Evolutionary conservation across 1,140 invertebrate genomes (phyloP), one percentile per base, ranked within the genome.

Genomic region (Chrysopa pallens): DNA sequence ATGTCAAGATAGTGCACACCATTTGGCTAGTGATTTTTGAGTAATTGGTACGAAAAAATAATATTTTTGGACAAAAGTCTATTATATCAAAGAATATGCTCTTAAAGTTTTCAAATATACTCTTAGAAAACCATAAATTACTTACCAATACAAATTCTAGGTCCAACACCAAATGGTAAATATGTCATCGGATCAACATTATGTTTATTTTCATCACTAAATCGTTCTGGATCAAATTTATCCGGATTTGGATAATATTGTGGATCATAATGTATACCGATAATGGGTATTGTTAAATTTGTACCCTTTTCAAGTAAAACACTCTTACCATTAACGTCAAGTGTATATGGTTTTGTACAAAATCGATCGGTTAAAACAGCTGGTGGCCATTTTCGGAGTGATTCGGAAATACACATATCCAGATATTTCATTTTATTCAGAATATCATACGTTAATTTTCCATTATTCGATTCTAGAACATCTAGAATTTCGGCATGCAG

Each of bases 131-230:
- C 6, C 4, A 39, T 5, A 39, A 27, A 17, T 2, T 39, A 9
- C 47, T 46, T 39, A 54, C 52, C 52, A 13, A 58, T 52, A 44
- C 54, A 58, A 42, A 44, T 49, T 36, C 53, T 52, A 0, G 69
- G 70, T 6, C 73, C 73, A 4, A 53, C 40, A 8, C 72, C 70
- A 52, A 74, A 76, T 3, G 72, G 67, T 39, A 71, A 43, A 47
- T 59, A 76, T 0, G 60, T 48, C 17, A 54, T 65, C 0, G 51
- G 49, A 7, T 33, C 37, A 1, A 56, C 49, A 3, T 51, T 49
- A 0, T 37, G 23, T 36, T 61, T 59, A 42, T 68, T 66, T 36
- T 67, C 61, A 4, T 63, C 60, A 15, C 58, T 47, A 46, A 72
- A 76, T 40, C 73, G 50, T 29, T 72, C 69, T 7, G 72, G 72